phyloP scores from a whole-genome alignment of 53 echinoderm and acorn worm species.

The Henricia sp. region DNA sequence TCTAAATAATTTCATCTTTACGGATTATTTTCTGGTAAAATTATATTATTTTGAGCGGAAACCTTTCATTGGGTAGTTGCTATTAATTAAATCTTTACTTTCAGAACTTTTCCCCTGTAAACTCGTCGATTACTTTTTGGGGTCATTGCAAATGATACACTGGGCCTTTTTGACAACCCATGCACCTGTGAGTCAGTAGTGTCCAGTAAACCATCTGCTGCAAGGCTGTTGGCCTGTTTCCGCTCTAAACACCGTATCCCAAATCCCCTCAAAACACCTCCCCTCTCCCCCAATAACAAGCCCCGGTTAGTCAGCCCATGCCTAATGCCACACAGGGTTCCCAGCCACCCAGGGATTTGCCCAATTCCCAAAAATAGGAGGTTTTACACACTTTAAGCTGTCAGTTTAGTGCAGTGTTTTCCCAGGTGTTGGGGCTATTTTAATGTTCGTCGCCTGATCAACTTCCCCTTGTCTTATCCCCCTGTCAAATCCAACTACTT shows the following conservation, averaged over 20 bases:
- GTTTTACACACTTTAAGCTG: constrained; percentile 27
- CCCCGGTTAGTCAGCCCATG: constrained; percentile 12
- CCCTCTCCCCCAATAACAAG: constrained; percentile 26
- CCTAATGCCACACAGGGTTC: neutral
- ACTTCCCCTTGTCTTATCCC: constrained; percentile 30
- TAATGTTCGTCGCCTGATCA: constrained; percentile 37
- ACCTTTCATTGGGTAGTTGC: too few relatives aligned
- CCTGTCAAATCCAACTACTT: constrained; percentile 13
- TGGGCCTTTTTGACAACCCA: neutral
- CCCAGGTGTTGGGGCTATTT: constrained; percentile 43
- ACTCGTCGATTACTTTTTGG: too few relatives aligned
- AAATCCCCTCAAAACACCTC: constrained; percentile 43
- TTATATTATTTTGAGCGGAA: too few relatives aligned
- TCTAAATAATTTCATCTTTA: too few relatives aligned
- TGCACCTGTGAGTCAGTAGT: constrained; percentile 29
- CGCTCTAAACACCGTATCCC: constrained; percentile 7
- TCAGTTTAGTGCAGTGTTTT: constrained; percentile 4
- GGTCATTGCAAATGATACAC: too few relatives aligned
- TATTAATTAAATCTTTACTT: too few relatives aligned
- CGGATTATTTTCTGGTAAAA: too few relatives aligned
- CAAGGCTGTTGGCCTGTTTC: constrained; percentile 2
- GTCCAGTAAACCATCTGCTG: neutral
- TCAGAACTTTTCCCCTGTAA: too few relatives aligned
- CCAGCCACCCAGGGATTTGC: constrained; percentile 12
- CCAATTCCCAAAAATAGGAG: constrained; percentile 39